These are phyloP conservation scores for Stegana nigrithorax DNA, from an alignment of 2,888 invertebrate species.

Conservation along the genomic window DNA sequence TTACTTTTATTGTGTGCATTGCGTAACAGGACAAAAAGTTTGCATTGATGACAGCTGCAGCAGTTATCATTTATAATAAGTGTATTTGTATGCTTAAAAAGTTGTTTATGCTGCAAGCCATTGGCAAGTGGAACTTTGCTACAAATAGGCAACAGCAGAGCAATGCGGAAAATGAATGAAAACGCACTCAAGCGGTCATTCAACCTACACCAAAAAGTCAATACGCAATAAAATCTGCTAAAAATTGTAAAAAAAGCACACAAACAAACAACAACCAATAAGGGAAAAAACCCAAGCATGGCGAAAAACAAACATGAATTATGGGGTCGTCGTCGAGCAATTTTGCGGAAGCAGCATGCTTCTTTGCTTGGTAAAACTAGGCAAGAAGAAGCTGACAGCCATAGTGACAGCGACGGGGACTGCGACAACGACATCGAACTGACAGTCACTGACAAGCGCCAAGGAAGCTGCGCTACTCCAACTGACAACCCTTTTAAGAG, in stretches of 20 bases:
- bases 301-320: slow-evolving; percentile 13
- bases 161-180: neutral
- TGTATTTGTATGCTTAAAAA: too few species aligned
- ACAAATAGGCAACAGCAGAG: too few species aligned
- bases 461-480: neutral
- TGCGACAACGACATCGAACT: neutral
- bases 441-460: neutral
- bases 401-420: neutral
- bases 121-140: too few species aligned
- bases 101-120: too few species aligned
- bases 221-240: slow-evolving; percentile 6
- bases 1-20: too few species aligned
- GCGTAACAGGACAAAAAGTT: too few species aligned
- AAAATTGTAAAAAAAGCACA: slow-evolving; percentile 1
- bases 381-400: neutral
- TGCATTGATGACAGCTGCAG: too few species aligned
- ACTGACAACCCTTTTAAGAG: slow-evolving; percentile 15
- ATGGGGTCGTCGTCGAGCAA: slow-evolving; percentile 8
- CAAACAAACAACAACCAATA: neutral
- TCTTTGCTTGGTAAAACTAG: neutral
- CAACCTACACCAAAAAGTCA: slow-evolving; percentile 3
- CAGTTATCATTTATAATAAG: too few species aligned
- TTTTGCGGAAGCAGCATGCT: neutral
- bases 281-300: slow-evolving; percentile 5
- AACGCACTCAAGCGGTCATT: slow-evolving; percentile 1